Base-by-base conservation (phyloP, 1,140 invertebrate species). In the Goniozus legneri region DNA sequence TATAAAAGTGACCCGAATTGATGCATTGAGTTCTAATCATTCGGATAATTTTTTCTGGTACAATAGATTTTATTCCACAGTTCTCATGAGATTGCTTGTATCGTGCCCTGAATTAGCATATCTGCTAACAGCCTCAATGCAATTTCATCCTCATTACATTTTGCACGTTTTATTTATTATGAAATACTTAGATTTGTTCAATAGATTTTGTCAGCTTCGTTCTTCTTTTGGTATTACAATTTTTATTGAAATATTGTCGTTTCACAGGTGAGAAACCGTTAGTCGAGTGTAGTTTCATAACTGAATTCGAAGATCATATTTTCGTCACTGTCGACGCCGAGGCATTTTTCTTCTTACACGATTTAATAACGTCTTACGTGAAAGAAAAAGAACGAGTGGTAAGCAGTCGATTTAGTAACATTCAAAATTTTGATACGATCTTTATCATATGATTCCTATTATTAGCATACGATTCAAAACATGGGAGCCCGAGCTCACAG, bases 271-370 rank as follows among this genome's bases (percentile, higher is more conserved):
- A 84, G 41, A 93, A 92, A 71, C 93, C 94, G 18, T 78, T 87
- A 20, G 92, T 98, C 15, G 89, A 96, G 60, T 97, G 93, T 77
- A 95, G 91, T 73, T 97, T 98, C 72, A 94, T 97, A 20, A 97
- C 95, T 7, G 95, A 98, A 75, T 97, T 98, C 77, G 93, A 97
- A 70, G 94, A 97, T 73, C 95, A 97, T 67, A 98, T 97, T 59
- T 96, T 94, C 74, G 94, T 98, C 44, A 95, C 95, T 2, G 93
- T 97, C 48, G 94, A 97, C 79, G 95, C 95, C 0, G 95, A 98
- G 74, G 92, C 92, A 12, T 97, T 98, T 75, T 92, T 97, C 73
- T 98, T 97, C 70, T 78, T 98, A 31, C 95, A 98, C 70, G 95
- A 98, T 76, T 80, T 98, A 19, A 95, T 98, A 39, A 93, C 89